A percentile compares a stretch with the other conserved stretches of the same genome.
Evolutionary conservation across 1,140 invertebrate genomes (phyloP).

Genomic region (Euwallacea similis): DNA sequence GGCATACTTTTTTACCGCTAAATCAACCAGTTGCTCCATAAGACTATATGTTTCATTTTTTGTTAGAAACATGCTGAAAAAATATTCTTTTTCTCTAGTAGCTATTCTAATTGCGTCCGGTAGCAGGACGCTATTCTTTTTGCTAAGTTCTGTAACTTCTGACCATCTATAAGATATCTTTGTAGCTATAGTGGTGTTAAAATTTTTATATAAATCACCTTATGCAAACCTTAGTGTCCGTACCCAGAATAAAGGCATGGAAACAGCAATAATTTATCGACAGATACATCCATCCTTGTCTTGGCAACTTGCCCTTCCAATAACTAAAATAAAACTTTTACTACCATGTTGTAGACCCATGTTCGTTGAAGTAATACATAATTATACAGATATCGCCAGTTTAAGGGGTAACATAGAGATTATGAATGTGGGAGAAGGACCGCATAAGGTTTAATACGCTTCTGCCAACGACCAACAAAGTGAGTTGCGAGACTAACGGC

Average conservation of each 20-base stretch:
- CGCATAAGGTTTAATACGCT: no score
- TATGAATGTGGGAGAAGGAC: no score
- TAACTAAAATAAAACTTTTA: conserved; percentile 67
- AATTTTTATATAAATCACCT: conserved; percentile 11
- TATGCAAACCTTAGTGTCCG: conserved; percentile 85
- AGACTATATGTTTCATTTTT: conserved; percentile 87
- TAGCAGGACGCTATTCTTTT: conserved; percentile 77
- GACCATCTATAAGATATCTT: conserved; percentile 64
- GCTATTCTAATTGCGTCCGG: conserved; percentile 84
- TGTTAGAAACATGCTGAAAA: conserved; percentile 88
- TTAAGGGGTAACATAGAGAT: no score
- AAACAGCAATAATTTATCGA: conserved; percentile 96
- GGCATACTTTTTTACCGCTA: conserved; percentile 87
- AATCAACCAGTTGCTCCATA: conserved; percentile 94
- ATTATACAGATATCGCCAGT: no score
- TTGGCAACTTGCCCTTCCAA: conserved; percentile 87
- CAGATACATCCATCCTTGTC: conserved; percentile 95
- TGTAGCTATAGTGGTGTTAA: not conserved
- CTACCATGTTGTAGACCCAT: no score
- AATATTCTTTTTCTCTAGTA: conserved; percentile 80
- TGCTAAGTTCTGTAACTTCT: conserved; percentile 73
- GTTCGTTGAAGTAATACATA: no score
- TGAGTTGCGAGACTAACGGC: no score
- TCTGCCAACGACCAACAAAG: no score
- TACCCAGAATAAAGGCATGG: conserved; percentile 91